Percentiles rank a stretch among this genome's conserved stretches.
Evolutionary conservation across 2,888 invertebrate genomes (phyloP).

Genomic region (Epistrophe grossulariae): DNA sequence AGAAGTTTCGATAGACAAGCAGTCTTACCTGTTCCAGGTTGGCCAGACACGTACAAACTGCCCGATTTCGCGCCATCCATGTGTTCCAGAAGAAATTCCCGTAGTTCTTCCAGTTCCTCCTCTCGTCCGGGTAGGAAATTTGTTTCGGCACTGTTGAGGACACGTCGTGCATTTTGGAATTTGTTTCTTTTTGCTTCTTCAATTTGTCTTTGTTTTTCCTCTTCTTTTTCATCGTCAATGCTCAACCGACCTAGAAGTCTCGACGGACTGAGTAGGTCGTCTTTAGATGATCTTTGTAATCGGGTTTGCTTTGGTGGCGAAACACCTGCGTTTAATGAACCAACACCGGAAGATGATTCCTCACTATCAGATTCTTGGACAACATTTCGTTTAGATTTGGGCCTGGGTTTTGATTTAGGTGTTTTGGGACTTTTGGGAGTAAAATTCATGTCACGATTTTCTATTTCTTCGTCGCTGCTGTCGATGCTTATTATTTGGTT

Average conservation of each 20-base stretch:
- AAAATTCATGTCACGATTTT: slow-evolving; percentile 69
- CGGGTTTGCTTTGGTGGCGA: slow-evolving; percentile 82
- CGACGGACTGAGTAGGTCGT: slow-evolving; percentile 80
- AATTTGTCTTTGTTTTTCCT: slow-evolving; percentile 21
- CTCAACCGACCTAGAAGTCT: slow-evolving; percentile 81
- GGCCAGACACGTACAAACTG: slow-evolving; percentile 97
- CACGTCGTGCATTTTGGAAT: slow-evolving; percentile 82
- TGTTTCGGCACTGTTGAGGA: slow-evolving; percentile 83
- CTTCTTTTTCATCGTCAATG: slow-evolving; percentile 78
- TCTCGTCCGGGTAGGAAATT: slow-evolving; percentile 90
- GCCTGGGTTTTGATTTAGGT: slow-evolving; percentile 49
- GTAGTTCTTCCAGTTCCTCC: slow-evolving; percentile 88
- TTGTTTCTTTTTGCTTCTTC: slow-evolving; percentile 79
- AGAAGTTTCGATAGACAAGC: slow-evolving; percentile 92
- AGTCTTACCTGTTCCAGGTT: slow-evolving; percentile 98
- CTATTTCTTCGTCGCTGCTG: slow-evolving; percentile 59
- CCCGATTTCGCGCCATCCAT: slow-evolving; percentile 88
- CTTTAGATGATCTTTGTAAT: slow-evolving; percentile 67
- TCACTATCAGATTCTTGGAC: slow-evolving; percentile 62
- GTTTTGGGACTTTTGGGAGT: slow-evolving; percentile 47
- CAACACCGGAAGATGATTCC: slow-evolving; percentile 27
- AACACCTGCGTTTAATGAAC: slow-evolving; percentile 59
- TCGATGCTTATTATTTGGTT: slow-evolving; percentile 39
- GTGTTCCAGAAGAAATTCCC: slow-evolving; percentile 88
- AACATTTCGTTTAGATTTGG: slow-evolving; percentile 61